These are phyloP conservation scores for Vesta saturnalis DNA, from an alignment of 2,888 invertebrate species.

Conservation along the genomic window DNA sequence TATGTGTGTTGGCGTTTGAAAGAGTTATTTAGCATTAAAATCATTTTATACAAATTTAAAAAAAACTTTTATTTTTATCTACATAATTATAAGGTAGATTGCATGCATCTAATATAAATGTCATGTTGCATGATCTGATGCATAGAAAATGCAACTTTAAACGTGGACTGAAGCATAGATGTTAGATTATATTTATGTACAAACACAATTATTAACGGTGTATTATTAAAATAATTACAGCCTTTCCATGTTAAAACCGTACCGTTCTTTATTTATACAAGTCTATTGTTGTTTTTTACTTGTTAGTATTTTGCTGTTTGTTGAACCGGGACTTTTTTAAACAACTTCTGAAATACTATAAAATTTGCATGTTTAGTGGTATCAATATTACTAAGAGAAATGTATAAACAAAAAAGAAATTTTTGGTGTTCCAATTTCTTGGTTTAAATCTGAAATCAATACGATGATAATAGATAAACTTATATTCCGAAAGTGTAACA, in stretches of 20 bases:
- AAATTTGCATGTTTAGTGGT: no score
- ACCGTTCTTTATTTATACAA: neutral
- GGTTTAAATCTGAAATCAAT: neutral
- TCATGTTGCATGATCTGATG: neutral
- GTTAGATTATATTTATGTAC: constrained; percentile 1
- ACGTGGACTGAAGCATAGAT: neutral
- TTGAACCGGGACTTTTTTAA: neutral
- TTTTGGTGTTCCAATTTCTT: neutral
- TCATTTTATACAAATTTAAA: neutral
- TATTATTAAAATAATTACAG: constrained; percentile 8
- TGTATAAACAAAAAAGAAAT: neutral
- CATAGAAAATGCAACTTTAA: neutral
- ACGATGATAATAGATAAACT: neutral
- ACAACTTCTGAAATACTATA: no score
- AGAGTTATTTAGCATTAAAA: neutral
- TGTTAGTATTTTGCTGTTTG: neutral
- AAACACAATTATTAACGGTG: neutral
- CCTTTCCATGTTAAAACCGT: neutral
- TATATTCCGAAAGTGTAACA: neutral
- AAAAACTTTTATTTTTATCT: neutral
- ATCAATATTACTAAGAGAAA: neutral
- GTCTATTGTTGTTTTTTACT: neutral
- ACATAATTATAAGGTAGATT: constrained; percentile 9
- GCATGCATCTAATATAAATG: neutral
- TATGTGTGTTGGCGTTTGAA: constrained; percentile 1